Conservation (phyloP, 2,797 vertebrate species). For the Acropternis orthonyx region DNA sequence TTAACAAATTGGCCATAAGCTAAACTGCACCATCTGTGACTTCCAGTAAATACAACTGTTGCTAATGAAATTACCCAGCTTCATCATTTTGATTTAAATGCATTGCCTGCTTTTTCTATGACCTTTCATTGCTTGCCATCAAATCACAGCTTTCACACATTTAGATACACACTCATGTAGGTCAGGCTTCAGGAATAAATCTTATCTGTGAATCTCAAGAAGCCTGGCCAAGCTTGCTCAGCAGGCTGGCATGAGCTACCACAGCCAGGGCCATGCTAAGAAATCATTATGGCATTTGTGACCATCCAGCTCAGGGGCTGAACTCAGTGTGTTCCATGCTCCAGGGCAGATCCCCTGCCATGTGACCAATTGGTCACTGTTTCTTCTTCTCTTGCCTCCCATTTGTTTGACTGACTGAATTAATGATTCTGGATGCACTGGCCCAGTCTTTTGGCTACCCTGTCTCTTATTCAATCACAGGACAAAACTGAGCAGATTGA, state of each 20-base stretch:
- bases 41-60: constrained; percentile 95
- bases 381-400: constrained; percentile 75
- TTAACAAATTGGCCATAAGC: constrained; percentile 84
- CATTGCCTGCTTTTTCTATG: constrained; percentile 88
- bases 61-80: constrained; percentile 97
- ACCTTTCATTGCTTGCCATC: constrained; percentile 93
- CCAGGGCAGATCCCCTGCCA: constrained; percentile 85
- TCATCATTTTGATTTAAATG: constrained; percentile 94
- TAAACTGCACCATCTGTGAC: constrained; percentile 92
- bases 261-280: constrained; percentile 79
- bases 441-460: constrained; percentile 69
- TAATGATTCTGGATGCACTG: constrained; percentile 74
- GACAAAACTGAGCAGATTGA: constrained; percentile 69
- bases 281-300: constrained; percentile 80
- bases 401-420: constrained; percentile 78
- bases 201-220: constrained; percentile 85
- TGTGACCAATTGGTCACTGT: constrained; percentile 85
- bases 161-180: constrained; percentile 96
- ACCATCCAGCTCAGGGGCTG: constrained; percentile 80
- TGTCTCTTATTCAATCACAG: constrained; percentile 48
- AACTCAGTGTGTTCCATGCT: constrained; percentile 85
- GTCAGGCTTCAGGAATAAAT: constrained; percentile 97
- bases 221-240: constrained; percentile 85
- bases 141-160: constrained; percentile 89
- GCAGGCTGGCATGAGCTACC: constrained; percentile 84